Conservation (phyloP, 2,797 vertebrate species). For the Gymnoscopelus braueri region DNA sequence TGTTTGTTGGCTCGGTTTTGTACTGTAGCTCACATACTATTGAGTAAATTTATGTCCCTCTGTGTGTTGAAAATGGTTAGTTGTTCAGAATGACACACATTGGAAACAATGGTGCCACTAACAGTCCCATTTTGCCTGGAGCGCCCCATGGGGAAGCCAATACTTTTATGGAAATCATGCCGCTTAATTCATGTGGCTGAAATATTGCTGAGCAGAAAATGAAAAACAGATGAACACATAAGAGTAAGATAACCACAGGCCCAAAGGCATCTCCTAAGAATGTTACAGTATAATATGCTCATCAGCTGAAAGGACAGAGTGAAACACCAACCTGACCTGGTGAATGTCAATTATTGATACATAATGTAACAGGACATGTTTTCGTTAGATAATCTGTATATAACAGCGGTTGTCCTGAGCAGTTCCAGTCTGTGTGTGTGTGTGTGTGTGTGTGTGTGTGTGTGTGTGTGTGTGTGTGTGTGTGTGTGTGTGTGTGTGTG, state of each 20-base stretch:
- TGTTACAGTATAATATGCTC: conserved; percentile 14
- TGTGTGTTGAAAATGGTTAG: conserved; percentile 33
- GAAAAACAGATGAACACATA: conserved; percentile 73
- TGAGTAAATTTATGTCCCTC: conserved; percentile 40
- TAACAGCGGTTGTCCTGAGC: too few species aligned
- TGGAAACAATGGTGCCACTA: conserved; percentile 66
- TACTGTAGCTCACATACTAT: conserved; percentile 23
- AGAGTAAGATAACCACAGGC: conserved; percentile 26
- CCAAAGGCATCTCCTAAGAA: conserved; percentile 42
- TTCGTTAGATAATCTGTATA: too few species aligned
- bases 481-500: too few species aligned
- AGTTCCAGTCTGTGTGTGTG: too few species aligned
- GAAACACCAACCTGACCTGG: conserved; percentile 23
- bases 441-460: too few species aligned
- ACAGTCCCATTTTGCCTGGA: conserved; percentile 18
- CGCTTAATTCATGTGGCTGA: conserved; percentile 66
- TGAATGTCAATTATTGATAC: conserved; percentile 18
- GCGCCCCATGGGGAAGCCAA: conserved; percentile 45
- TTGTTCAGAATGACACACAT: conserved; percentile 38
- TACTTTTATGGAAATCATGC: conserved; percentile 56
- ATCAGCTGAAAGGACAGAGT: conserved; percentile 9
- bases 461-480: too few species aligned
- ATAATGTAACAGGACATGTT: conserved; percentile 16
- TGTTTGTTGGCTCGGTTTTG: conserved; percentile 14
- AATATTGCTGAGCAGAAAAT: conserved; percentile 70